Evolutionary conservation across 2,113 vertebrate genomes (phyloP).

Genomic region (Pavo muticus): DNA sequence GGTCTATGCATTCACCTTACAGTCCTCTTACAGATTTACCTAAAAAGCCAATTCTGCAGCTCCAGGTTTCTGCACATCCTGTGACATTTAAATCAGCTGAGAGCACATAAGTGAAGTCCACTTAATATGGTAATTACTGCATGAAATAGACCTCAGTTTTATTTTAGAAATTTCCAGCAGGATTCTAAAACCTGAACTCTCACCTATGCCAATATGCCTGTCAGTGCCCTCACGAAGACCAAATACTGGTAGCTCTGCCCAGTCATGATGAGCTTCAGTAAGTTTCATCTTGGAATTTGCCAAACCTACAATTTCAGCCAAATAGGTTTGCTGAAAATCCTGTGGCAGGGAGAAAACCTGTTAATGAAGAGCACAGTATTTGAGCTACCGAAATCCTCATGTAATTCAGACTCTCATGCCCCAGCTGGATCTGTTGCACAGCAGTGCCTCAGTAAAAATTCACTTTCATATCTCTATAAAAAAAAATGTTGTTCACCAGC

Average conservation of each 20-base stretch:
- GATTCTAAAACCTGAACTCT: constrained; percentile 1
- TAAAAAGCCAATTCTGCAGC: neutral
- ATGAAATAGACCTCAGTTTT: constrained; percentile 31
- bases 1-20: constrained; percentile 15
- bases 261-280: neutral
- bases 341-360: neutral
- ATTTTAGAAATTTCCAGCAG: constrained; percentile 17
- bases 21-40: neutral
- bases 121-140: neutral
- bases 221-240: neutral
- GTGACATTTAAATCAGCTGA: constrained; percentile 28
- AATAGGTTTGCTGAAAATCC: neutral
- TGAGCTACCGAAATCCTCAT: neutral
- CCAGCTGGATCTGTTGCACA: neutral
- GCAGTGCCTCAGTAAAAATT: neutral
- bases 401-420: neutral
- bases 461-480: neutral
- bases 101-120: neutral
- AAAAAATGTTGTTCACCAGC: neutral
- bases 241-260: neutral
- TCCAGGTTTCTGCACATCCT: neutral
- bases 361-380: neutral
- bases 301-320: neutral
- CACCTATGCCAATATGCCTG: neutral
- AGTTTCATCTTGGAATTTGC: neutral